Evolutionary conservation across 2,797 vertebrate genomes (phyloP).

Genomic region (Gorsachius magnificus): DNA sequence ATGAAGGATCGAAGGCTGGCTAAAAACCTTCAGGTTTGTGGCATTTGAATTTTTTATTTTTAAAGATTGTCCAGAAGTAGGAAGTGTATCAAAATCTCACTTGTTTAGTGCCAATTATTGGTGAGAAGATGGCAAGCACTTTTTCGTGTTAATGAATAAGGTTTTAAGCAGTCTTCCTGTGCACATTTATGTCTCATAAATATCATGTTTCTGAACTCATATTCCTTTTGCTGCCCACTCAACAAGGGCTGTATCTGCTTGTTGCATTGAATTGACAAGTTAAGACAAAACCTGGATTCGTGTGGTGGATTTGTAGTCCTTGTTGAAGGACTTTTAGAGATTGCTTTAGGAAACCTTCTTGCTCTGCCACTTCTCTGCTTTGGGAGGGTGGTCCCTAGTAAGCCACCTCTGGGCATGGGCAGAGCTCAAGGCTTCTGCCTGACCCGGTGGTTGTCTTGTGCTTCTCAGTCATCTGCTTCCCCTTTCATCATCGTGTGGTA

Average conservation of each 20-base stretch:
- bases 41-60: background rate
- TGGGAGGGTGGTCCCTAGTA: accelerated
- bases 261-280: background rate
- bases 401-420: background rate
- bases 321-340: background rate
- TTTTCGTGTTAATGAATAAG: conserved; percentile 19
- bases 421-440: background rate
- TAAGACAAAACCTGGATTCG: background rate
- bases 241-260: background rate
- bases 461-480: background rate
- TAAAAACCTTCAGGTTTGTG: background rate
- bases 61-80: background rate
- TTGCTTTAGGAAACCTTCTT: background rate
- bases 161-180: conserved; percentile 6
- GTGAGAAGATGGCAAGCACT: background rate
- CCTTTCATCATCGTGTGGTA: background rate
- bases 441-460: background rate
- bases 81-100: background rate
- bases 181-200: conserved; percentile 6
- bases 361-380: background rate
- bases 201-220: background rate
- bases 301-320: background rate
- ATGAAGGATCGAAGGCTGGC: background rate
- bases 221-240: conserved; percentile 5
- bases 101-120: conserved; percentile 13